Conservation (phyloP, 2,888 invertebrate genomes). For the Agrilus cyanescens region DNA sequence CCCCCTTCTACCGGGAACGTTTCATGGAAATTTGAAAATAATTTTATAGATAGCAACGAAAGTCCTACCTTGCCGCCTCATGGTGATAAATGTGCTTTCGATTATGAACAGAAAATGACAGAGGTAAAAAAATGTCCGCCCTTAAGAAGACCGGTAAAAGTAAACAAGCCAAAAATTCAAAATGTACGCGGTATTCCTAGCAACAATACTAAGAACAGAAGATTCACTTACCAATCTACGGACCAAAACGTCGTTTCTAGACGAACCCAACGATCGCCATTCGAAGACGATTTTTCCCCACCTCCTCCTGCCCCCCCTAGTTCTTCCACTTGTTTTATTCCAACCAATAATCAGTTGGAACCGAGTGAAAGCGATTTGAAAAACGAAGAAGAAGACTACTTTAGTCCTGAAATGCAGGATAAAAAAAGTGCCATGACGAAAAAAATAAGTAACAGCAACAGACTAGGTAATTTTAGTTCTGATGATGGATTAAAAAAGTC, state of each 20-base stretch:
- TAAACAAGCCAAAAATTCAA: no score
- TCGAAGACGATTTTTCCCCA: conserved; percentile 48
- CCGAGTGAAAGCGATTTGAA: conserved; percentile 27
- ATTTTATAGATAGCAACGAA: no score
- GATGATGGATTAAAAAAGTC: conserved; percentile 71
- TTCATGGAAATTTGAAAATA: no score
- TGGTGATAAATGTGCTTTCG: no score
- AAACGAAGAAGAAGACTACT: conserved; percentile 25
- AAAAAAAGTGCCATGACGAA: conserved; percentile 22
- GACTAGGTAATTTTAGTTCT: conserved; percentile 19
- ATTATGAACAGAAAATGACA: no score
- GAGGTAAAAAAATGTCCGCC: no score
- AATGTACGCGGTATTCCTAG: no score
- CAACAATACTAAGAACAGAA: no score
- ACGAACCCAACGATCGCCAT: conserved; percentile 29
- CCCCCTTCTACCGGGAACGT: no score
- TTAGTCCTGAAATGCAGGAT: conserved; percentile 20
- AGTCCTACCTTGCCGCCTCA: no score
- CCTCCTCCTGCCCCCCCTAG: conserved; percentile 20
- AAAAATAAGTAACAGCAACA: conserved; percentile 25
- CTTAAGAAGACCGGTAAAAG: no score
- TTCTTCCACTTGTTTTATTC: conserved; percentile 17
- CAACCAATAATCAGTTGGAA: conserved; percentile 19
- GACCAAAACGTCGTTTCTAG: neutral
- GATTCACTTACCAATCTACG: no score